Percentiles rank a stretch among this genome's conserved stretches.
phyloP scores from a whole-genome alignment of 2,113 vertebrate genomes.

The Cynoglossus semilaevis region DNA sequence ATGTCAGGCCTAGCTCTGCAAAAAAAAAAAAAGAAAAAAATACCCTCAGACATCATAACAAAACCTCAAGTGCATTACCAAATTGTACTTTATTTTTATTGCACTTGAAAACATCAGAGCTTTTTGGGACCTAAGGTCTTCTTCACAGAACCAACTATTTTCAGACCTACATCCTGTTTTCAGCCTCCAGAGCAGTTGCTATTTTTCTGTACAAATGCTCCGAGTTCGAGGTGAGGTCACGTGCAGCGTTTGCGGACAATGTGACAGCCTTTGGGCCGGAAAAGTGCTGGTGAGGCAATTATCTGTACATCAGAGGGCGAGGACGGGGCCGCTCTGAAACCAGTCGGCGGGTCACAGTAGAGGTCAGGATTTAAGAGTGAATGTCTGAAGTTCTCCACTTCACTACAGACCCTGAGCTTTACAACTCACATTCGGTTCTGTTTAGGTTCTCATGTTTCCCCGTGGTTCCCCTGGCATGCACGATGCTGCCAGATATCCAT shows the following conservation, averaged over 20 bases:
- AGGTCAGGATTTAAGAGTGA: conserved; percentile 53
- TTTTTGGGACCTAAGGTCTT: too few species aligned
- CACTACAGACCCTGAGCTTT: conserved; percentile 42
- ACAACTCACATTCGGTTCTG: conserved; percentile 22
- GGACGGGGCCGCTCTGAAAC: background rate
- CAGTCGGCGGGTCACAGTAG: conserved; percentile 41
- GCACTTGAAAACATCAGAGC: too few species aligned
- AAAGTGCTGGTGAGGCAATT: conserved; percentile 40
- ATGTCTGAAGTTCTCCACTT: conserved; percentile 16
- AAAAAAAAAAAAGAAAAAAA: background rate
- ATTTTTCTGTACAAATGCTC: too few species aligned
- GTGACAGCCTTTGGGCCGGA: background rate
- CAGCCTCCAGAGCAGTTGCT: too few species aligned
- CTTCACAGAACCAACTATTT: too few species aligned
- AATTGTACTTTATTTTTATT: too few species aligned
- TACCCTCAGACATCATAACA: too few species aligned
- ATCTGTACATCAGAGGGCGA: conserved; percentile 29
- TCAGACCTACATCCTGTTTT: too few species aligned
- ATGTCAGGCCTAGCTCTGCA: too few species aligned
- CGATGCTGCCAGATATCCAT: conserved; percentile 53
- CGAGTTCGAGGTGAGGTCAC: too few species aligned
- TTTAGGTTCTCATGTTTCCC: conserved; percentile 26
- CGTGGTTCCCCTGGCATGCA: conserved; percentile 28
- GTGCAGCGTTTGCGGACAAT: background rate
- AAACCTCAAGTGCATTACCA: too few species aligned